Conservation (phyloP, 2,113 vertebrate genomes). For the Clarias macrocephalus region DNA sequence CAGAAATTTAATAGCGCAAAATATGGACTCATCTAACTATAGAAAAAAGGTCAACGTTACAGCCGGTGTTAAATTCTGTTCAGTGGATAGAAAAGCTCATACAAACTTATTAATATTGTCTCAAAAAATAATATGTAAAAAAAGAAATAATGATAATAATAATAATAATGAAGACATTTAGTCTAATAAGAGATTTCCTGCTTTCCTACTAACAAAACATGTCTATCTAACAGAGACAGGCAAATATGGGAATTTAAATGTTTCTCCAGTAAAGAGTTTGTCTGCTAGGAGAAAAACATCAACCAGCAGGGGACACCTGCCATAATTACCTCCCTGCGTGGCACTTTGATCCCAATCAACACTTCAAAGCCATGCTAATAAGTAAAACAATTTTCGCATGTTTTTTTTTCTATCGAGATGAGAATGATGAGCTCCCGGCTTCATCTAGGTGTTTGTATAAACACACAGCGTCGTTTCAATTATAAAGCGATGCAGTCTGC, state of each 20-base stretch:
- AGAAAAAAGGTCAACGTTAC: background rate
- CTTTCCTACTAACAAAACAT: background rate
- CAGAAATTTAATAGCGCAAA: background rate
- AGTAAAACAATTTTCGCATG: conserved; percentile 23
- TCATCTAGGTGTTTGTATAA: background rate
- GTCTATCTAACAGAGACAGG: background rate
- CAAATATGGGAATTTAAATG: background rate
- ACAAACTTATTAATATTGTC: background rate
- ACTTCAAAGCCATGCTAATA: conserved; percentile 44
- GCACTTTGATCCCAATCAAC: conserved; percentile 47
- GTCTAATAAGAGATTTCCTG: background rate
- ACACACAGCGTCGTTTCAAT: background rate
- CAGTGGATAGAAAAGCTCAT: background rate
- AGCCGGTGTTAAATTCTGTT: background rate
- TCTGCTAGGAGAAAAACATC: background rate
- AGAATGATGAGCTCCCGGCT: background rate
- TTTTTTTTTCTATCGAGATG: conserved; percentile 1
- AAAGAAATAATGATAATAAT: too few relatives aligned
- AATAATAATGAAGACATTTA: background rate
- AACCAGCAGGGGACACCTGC: conserved; percentile 30
- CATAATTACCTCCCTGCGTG: conserved; percentile 28
- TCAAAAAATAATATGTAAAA: too few relatives aligned
- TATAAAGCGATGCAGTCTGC: background rate
- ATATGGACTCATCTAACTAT: background rate
- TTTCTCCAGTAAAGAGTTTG: conserved; percentile 5